phyloP scores from a whole-genome alignment of 2,113 vertebrate genomes.

The Bucco capensis region DNA sequence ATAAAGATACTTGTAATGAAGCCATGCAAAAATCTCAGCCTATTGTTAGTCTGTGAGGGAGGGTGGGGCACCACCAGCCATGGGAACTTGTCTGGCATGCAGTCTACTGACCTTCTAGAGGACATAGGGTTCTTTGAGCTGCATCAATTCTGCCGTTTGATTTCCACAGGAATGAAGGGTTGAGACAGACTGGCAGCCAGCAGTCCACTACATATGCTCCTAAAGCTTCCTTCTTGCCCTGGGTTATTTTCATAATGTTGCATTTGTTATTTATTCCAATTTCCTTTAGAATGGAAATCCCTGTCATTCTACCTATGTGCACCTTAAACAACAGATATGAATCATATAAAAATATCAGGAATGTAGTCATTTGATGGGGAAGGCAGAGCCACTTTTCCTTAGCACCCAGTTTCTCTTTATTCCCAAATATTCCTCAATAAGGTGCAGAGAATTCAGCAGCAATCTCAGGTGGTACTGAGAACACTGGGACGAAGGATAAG shows the following conservation, averaged over 20 bases:
- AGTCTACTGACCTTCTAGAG: background rate
- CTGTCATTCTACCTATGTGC: background rate
- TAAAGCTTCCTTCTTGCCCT: background rate
- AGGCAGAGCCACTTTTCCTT: background rate
- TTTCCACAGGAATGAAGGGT: background rate
- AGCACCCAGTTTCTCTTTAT: background rate
- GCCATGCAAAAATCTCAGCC: background rate
- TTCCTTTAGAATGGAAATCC: background rate
- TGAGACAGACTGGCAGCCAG: background rate
- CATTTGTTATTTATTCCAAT: background rate
- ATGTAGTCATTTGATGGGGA: background rate
- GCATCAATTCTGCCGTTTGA: background rate
- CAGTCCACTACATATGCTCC: background rate
- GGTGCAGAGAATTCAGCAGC: fast-evolving
- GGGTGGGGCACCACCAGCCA: background rate
- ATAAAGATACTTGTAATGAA: background rate
- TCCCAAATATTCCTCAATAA: background rate
- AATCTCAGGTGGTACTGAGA: fast-evolving
- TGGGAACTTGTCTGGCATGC: fast-evolving
- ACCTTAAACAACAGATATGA: fast-evolving
- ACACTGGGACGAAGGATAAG: fast-evolving
- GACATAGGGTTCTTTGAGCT: background rate
- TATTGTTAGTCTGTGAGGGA: background rate
- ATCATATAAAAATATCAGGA: background rate
- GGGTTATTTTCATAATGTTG: background rate